Evolutionary conservation across 2,113 vertebrate species (phyloP).

Genomic region (Meriones unguiculatus): DNA sequence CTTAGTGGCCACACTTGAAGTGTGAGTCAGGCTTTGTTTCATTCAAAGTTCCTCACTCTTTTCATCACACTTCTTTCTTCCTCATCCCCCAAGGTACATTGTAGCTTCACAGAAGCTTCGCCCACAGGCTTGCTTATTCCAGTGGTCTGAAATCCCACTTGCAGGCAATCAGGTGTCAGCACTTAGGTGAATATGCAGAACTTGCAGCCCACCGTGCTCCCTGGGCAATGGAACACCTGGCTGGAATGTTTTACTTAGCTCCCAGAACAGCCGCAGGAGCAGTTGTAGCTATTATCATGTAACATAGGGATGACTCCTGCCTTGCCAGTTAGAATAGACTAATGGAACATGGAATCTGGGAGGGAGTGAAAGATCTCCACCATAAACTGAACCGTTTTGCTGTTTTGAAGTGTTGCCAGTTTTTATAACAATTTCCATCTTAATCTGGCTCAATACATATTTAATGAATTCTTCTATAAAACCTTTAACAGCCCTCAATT

Average conservation of each 20-base stretch:
- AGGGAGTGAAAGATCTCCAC: constrained; percentile 82
- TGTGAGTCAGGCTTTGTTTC: neutral
- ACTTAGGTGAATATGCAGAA: neutral
- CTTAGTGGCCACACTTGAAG: neutral
- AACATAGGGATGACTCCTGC: fast-evolving
- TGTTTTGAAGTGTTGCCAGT: constrained; percentile 86
- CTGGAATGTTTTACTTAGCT: constrained; percentile 28
- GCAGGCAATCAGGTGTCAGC: neutral
- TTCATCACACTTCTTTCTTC: neutral
- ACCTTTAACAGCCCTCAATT: constrained; percentile 89
- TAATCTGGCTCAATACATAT: constrained; percentile 89
- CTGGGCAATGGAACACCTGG: constrained; percentile 7
- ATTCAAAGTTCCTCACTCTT: neutral
- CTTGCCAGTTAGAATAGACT: neutral
- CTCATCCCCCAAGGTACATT: neutral
- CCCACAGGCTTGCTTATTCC: neutral
- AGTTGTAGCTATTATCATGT: neutral
- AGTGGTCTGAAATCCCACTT: neutral
- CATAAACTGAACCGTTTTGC: constrained; percentile 86
- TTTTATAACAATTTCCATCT: constrained; percentile 91
- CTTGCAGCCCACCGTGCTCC: neutral
- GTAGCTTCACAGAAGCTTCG: neutral
- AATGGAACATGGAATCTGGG: constrained; percentile 54
- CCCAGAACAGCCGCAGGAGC: neutral
- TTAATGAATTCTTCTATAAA: constrained; percentile 92